Base-by-base conservation (phyloP, 2,888 invertebrate species). In the Furcula furcula region DNA sequence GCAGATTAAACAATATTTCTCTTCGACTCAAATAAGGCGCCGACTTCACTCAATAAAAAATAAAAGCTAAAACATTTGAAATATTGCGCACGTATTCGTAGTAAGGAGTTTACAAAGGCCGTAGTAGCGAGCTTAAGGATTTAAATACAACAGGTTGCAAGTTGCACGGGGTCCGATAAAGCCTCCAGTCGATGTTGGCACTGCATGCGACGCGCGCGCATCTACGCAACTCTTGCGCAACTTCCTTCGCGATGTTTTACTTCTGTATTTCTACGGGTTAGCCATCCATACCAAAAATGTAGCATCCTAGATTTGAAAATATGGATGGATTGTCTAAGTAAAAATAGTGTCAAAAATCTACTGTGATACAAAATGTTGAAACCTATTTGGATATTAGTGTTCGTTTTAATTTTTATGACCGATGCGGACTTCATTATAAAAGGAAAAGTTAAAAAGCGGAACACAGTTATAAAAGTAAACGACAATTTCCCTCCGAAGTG, bases 161-260 rank as follows among this genome's bases (percentile, higher is more conserved):
- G 72, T 70, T 79, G 78, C 77, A 78, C 67, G 52, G 65, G 63
- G 55, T 64, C 54, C 74, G 69, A 76, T 77, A 76, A 68, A 82
- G 77, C 85, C 83, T 85, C 76, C 86, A 87, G 87, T 87, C 75
- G 76, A 71, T 65, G 69, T 73, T 73, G 52, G 74, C 62, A 69
- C 78, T 78, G 78, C 79, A 56, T 66, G 58, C 73, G 63, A 76
- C 81, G 86, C 86, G 86, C 76, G 80, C 82, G 85, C 87, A 74
- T 58, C 53, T 39, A 43, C 15, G 38, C 14, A 40, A 29, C 55
- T 53, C 54, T 53, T 50, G 41, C 49, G 48, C 45, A 47, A 43
- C 53, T 41, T 46, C 38, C 29, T 40, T 32, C 43, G 37, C 54
- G 50, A 65, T 54, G 55, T 44, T 49, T 31, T 36, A 42, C 36